Base-by-base conservation (phyloP, 2,888 invertebrate genomes). In the Ophion ventricosus region DNA sequence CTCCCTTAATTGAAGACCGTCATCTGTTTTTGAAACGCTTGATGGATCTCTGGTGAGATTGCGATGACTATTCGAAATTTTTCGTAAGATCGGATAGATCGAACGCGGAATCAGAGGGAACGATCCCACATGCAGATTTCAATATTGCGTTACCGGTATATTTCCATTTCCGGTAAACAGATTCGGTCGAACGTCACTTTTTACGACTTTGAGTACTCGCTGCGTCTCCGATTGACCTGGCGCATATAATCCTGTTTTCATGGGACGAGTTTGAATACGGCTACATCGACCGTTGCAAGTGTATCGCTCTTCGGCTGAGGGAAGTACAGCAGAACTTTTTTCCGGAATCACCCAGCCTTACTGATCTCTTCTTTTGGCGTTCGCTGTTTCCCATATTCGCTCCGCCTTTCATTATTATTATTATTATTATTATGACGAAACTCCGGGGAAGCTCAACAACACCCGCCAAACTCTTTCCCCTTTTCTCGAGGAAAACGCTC, bases 161-260 rank as follows among this genome's bases (percentile, higher is more conserved):
- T 59, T 40, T 77, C 7, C 25, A 69, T 74, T 81, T 78, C 77
- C 69, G 69, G 80, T 81, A 78, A 81, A 81, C 81, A 81, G 69
- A 75, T 78, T 74, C 23, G 64, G 17, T 70, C 64, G 80, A 84
- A 84, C 63, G 66, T 81, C 57, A 75, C 64, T 83, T 80, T 80
- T 83, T 79, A 79, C 75, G 83, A 83, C 69, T 70, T 35, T 35
- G 57, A 29, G 49, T 35, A 59, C 57, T 54, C 66, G 74, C 43
- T 25, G 57, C 64, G n/a, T 35, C 77, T 23, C 29, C 79, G 70
- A 79, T 79, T 66, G 67, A 66, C 70, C 59, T 49, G 49, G 54
- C 40, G 64, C 75, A 57, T 75, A 79, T 79, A 78, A 84, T 82
- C 61, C 79, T 82, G 75, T 75, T 84, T 84, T 82, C 78, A 79